These are phyloP conservation scores for Drosophila rellima DNA, from an alignment of 2,888 invertebrate genomes.

Conservation along the genomic window DNA sequence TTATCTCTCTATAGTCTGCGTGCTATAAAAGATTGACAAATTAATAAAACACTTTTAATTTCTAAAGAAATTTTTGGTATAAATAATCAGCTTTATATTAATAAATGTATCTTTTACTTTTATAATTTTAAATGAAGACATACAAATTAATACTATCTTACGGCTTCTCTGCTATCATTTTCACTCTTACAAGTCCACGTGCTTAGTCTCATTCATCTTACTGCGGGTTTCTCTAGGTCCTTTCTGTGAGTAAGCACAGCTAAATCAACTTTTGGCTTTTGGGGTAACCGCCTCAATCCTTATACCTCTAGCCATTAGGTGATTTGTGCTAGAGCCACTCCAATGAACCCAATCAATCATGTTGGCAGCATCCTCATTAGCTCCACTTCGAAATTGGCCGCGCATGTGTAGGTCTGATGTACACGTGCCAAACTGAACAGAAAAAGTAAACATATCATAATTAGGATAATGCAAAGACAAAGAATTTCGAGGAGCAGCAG, in stretches of 20 bases:
- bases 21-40: background rate
- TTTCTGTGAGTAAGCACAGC: background rate
- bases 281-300: background rate
- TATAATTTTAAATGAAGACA: too few species aligned
- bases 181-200: background rate
- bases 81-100: too few species aligned
- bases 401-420: conserved; percentile 18
- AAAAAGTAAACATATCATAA: conserved; percentile 54
- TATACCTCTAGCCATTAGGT: conserved; percentile 19
- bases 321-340: conserved; percentile 19
- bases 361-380: conserved; percentile 32
- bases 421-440: conserved; percentile 55
- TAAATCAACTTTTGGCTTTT: background rate
- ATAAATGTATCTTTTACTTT: too few species aligned
- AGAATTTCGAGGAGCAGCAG: conserved; percentile 22
- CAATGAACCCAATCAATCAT: conserved; percentile 50
- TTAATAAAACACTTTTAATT: too few species aligned
- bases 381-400: conserved; percentile 14
- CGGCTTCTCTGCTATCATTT: background rate
- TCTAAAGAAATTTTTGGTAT: too few species aligned
- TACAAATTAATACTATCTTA: background rate
- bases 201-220: conserved; percentile 2
- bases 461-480: conserved; percentile 70
- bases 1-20: background rate
- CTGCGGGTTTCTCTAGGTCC: background rate